Base-by-base conservation (phyloP, 2,888 invertebrate genomes). In the Caenorhabditis wallacei region DNA sequence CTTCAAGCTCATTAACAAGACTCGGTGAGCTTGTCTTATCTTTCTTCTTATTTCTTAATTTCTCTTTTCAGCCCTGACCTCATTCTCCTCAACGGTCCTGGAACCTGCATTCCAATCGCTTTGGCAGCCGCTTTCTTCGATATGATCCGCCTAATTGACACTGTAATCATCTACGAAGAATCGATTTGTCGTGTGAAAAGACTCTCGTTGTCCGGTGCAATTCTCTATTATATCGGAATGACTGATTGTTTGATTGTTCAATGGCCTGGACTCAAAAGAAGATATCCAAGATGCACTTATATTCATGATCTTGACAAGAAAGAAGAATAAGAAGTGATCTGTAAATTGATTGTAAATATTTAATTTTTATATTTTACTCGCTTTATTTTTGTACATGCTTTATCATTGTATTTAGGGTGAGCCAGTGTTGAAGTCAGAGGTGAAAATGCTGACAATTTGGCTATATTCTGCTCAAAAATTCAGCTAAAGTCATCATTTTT, bases 71-170 rank as follows among this genome's bases (percentile, higher is more conserved):
- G 94, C 85, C 97, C 98, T 0, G 95, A 96, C 63, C 89, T 94
- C 87, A 94, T 98, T 87, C 93, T 98, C 35, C 96, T 96, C 92
- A 99, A 98, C 93, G 98, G 99, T 0, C 98, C 98, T 54, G 98
- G 98, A 8, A 98, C 97, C 7, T 98, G 98, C 92, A 94, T 99
- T 80, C 98, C 98, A 3, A 93, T 97, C 72, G 97, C 97, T 93
- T 88, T 95, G 71, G 94, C 95, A 70, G 95, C 95, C 18, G 95
- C 95, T 92, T 59, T 96, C 0, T 93, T 95, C 86, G 88, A 89
- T 59, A 75, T 90, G 56, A 61, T 92, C 92, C 97, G 85, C 89
- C 66, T 87, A 5, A 40, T 51, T 4, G 86, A 86, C 66, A 88
- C 84, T 20, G 72, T 78, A 91, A 95, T 97, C 79, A 94, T 98